Base-by-base conservation (phyloP, 2,888 invertebrate genomes). In the Antheraea assamensis region DNA sequence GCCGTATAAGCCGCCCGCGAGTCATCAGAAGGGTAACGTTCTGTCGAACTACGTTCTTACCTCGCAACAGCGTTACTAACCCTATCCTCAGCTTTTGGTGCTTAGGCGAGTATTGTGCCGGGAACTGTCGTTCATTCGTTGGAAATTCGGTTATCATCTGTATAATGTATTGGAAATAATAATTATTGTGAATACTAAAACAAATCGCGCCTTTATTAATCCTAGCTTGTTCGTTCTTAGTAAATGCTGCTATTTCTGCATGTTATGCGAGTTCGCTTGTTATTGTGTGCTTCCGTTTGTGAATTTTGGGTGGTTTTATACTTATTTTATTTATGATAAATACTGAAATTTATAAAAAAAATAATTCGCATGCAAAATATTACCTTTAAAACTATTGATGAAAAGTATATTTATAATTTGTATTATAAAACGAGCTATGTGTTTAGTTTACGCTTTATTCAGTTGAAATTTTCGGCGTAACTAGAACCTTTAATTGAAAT, bases 1-100 rank as follows among this genome's bases (percentile, higher is more conserved):
- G 87, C 83, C 85, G 87, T 92, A 92, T 88, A 90, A 84, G 88
- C 89, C 89, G 90, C 94, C 94, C 81, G 81, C 91, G 84, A 92
- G 90, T 81, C 94, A 94, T 87, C 93, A 92, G 82, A 91, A 91
- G 93, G 94, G 94, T 94, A 94, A 94, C 84, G 92, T 93, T 90
- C 78, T 83, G 85, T 86, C 83, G 84, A 86, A 85, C 86, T 85
- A 86, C 87, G 86, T 83, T 87, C 83, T 89, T 88, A 88, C 83
- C 81, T 84, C 84, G 84, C 87, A 83, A 84, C 83, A 85, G 88
- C 88, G 81, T 85, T 88, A 92, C 90, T 93, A 93, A 93, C 86
- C 78, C 79, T 84, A 78, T 84, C 82, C 85, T 81, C 81, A 82
- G 91, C 91, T 92, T 91, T 80, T 84, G 87, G 91, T 93, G 92